These are phyloP conservation scores for Macroglossus sobrinus DNA, from an alignment of 2,113 vertebrate genomes.

Conservation along the genomic window DNA sequence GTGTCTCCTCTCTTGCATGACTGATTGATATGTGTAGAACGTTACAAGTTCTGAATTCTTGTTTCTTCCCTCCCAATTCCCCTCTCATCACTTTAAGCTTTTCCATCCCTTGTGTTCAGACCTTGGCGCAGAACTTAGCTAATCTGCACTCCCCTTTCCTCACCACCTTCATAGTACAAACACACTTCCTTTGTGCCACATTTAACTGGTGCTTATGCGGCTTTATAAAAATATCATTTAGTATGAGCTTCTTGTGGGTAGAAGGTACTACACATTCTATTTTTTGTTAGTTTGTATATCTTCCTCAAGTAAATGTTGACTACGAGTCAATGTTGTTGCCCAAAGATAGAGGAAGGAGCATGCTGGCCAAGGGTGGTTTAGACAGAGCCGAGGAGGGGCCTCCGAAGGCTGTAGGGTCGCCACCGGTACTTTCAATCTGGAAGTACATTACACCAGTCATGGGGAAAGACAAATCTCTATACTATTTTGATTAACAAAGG, in stretches of 20 bases:
- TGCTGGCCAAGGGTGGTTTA: neutral
- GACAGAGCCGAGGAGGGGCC: neutral
- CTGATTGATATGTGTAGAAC: neutral
- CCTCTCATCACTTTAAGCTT: neutral
- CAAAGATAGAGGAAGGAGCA: neutral
- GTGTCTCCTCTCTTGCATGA: neutral
- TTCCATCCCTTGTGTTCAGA: neutral
- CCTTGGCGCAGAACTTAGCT: neutral
- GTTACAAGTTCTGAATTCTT: neutral
- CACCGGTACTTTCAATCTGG: neutral
- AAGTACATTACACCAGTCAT: rapidly evolving
- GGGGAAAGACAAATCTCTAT: neutral
- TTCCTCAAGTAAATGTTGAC: neutral
- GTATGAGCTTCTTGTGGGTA: neutral
- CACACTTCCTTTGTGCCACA: neutral
- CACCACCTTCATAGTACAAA: neutral
- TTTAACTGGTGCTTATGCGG: neutral
- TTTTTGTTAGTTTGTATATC: neutral
- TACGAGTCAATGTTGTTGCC: neutral
- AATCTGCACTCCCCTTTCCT: neutral
- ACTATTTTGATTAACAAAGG: neutral
- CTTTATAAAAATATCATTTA: neutral
- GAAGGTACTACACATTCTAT: neutral
- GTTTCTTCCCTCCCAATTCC: neutral
- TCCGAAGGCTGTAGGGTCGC: neutral